Conservation (phyloP, 1,140 invertebrate species). For the Penaeus japonicus region DNA sequence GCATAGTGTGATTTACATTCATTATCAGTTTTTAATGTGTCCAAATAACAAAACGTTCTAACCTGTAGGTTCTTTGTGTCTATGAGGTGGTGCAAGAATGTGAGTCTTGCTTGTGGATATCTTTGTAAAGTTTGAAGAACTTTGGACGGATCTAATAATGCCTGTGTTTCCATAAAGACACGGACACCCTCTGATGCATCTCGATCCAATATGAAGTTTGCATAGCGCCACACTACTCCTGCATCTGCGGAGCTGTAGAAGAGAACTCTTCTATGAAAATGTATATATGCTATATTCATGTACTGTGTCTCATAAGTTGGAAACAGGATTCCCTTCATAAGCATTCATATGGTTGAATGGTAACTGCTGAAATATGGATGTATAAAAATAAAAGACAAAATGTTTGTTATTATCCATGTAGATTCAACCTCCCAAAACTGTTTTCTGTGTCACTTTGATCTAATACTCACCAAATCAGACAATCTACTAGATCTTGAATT, state of each 20-base stretch:
- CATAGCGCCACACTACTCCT: constrained; percentile 66
- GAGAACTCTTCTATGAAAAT: not conserved
- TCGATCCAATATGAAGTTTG: constrained; percentile 66
- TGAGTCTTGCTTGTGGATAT: constrained; percentile 66
- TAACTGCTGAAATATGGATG: no score
- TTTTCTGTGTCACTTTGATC: not conserved
- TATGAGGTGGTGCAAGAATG: constrained; percentile 67
- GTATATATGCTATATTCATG: no score
- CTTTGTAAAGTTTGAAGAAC: constrained; percentile 65
- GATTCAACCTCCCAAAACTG: not conserved
- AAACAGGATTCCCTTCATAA: no score
- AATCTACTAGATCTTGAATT: constrained; percentile 64
- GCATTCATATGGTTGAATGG: no score
- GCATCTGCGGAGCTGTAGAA: constrained; percentile 62
- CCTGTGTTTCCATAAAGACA: constrained; percentile 65
- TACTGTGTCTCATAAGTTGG: no score
- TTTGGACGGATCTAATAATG: constrained; percentile 64
- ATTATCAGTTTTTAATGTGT: not conserved
- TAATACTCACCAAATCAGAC: constrained; percentile 63
- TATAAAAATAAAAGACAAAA: no score
- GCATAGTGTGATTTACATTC: not conserved
- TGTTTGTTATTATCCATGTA: no score
- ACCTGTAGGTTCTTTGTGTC: constrained; percentile 60
- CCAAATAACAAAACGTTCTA: not conserved
- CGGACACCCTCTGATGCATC: constrained; percentile 65